A percentile compares a stretch with the other conserved stretches of the same genome.
phyloP scores from a whole-genome alignment of 30 jellyfish, hydroid and myxozoan species.

The Chironex yamaguchii region DNA sequence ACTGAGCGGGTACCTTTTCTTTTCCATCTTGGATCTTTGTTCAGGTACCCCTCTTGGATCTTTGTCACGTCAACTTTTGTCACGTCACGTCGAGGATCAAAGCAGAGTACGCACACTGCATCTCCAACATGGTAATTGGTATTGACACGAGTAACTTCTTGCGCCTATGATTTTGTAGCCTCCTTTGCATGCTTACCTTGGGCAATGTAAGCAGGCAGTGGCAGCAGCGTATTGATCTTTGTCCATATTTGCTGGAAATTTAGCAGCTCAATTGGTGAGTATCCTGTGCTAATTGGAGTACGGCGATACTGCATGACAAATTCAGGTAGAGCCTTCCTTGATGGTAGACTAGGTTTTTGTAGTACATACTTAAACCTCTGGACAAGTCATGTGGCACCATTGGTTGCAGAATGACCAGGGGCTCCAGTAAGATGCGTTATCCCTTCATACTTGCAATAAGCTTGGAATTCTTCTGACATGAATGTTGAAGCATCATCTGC shows the following conservation, averaged over 20 bases:
- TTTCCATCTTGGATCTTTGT: too few relatives aligned
- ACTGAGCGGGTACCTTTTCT: too few relatives aligned
- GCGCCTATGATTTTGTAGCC: too few relatives aligned
- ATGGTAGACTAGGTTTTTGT: conserved; percentile 1
- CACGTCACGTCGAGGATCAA: too few relatives aligned
- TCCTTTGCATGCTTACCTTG: too few relatives aligned
- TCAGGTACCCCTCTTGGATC: too few relatives aligned
- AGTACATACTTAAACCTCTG: conserved; percentile 2
- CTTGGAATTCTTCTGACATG: conserved; percentile 22
- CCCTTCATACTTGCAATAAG: conserved; percentile 5
- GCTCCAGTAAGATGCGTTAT: conserved; percentile 41
- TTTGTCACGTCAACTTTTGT: too few relatives aligned
- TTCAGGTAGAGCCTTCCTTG: conserved; percentile 12
- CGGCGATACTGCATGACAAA: conserved; percentile 36
- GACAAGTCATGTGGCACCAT: too few relatives aligned
- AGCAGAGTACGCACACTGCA: too few relatives aligned
- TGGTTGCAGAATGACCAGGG: conserved; percentile 51
- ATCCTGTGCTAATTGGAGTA: conserved; percentile 10
- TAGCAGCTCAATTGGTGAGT: conserved; percentile 29
- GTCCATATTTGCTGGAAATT: conserved; percentile 10
- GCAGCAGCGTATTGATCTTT: not conserved
- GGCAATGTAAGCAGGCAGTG: conserved; percentile 52
- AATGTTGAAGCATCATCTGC: conserved; percentile 39
- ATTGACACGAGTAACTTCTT: too few relatives aligned
- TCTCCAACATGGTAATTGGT: too few relatives aligned